Percentiles rank a stretch among this genome's conserved stretches.
These are phyloP conservation scores for Sander vitreus DNA, from an alignment of 2,113 vertebrate species.

Conservation along the genomic window DNA sequence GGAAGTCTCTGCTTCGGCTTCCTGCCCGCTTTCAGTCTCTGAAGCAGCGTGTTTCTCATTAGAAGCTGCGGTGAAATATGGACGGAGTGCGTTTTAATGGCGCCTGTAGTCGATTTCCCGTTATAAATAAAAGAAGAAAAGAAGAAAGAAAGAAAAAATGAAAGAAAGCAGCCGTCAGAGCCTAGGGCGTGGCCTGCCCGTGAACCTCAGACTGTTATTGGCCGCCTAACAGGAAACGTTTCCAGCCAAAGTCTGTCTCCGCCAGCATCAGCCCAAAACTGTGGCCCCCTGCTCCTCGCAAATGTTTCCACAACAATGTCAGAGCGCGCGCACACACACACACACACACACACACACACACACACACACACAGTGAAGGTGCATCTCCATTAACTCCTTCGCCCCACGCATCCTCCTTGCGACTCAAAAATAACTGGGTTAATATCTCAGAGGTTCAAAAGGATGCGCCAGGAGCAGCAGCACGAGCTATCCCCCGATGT, in stretches of 20 bases:
- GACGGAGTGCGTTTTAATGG: constrained; percentile 14
- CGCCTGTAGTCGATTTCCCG: background rate
- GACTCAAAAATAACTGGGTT: background rate
- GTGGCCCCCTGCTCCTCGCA: background rate
- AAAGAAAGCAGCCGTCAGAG: background rate
- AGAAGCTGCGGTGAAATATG: constrained; percentile 36
- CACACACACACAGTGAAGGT: background rate
- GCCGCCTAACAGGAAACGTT: constrained; percentile 56
- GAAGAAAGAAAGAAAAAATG: background rate
- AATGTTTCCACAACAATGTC: constrained; percentile 15
- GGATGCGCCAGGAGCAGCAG: constrained; percentile 27
- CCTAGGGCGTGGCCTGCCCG: constrained; percentile 61
- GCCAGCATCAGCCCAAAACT: constrained; percentile 1
- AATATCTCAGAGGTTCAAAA: background rate
- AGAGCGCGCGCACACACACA: background rate
- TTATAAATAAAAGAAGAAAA: background rate
- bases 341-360: background rate
- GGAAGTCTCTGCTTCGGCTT: background rate
- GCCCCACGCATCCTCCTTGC: background rate
- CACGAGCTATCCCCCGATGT: background rate
- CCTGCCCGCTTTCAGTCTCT: background rate
- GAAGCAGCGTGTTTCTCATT: constrained; percentile 18
- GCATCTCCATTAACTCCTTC: background rate
- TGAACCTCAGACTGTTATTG: constrained; percentile 69
- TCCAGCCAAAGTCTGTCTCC: constrained; percentile 15